Conservation (phyloP, 2,888 invertebrate species). For the Tachina lurida region DNA sequence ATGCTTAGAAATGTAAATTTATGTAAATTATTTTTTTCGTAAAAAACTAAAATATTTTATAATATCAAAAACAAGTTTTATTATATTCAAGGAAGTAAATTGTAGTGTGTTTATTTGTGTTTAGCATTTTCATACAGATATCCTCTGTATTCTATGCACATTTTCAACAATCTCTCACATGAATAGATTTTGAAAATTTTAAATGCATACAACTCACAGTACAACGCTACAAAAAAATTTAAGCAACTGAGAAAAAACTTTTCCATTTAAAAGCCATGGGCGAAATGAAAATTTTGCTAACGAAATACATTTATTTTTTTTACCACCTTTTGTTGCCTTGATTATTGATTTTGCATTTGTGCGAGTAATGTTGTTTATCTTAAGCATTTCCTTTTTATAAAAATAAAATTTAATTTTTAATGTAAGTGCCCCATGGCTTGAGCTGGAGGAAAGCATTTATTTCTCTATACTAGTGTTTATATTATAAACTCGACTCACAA, state of each 20-base stretch:
- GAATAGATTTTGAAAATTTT: constrained; percentile 30
- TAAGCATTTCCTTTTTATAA: not conserved
- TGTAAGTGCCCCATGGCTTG: not conserved
- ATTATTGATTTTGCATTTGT: constrained; percentile 19
- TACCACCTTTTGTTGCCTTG: constrained; percentile 2
- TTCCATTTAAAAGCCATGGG: constrained; percentile 34
- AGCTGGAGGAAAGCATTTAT: not conserved
- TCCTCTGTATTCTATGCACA: constrained; percentile 39
- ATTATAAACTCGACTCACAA: no score
- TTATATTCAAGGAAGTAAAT: not conserved
- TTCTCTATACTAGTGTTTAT: no score
- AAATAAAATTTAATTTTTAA: constrained; percentile 22
- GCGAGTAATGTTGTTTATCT: not conserved
- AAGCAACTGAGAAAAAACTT: not conserved
- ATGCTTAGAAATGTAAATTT: not conserved
- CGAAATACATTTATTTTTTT: constrained; percentile 14
- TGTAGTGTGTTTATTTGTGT: not conserved
- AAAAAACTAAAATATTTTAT: not conserved
- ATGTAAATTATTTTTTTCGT: not conserved
- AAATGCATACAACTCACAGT: not conserved
- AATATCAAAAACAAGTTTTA: not conserved
- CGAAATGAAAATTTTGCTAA: constrained; percentile 16
- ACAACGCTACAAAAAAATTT: not conserved
- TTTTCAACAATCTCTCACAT: constrained; percentile 50
- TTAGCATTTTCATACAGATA: constrained; percentile 1